Evolutionary conservation across 2,888 invertebrate species (phyloP).

Genomic region (Volucella inanis): DNA sequence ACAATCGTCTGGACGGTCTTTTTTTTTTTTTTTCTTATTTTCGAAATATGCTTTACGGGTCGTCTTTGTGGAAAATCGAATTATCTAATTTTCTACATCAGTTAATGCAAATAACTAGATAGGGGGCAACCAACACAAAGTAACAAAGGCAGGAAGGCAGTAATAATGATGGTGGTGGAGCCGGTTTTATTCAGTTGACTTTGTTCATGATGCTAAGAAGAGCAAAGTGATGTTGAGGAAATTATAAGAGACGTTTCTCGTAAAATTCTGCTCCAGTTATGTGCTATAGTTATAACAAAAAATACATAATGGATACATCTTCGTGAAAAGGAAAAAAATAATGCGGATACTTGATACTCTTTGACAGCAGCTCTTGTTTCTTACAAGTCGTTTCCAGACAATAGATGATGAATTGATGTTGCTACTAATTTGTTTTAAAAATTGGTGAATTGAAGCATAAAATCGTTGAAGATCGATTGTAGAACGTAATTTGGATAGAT

Average conservation of each 20-base stretch:
- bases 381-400: no score
- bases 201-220: conserved; percentile 40
- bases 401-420: no score
- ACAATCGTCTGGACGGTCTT: conserved; percentile 16
- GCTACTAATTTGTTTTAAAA: no score
- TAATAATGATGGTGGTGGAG: background rate
- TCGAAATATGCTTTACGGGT: background rate
- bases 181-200: conserved; percentile 43
- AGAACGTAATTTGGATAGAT: no score
- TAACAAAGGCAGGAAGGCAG: no score
- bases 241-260: conserved; percentile 13
- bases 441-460: no score
- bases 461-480: no score
- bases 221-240: conserved; percentile 21
- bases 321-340: no score
- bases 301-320: no score
- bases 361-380: no score
- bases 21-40: conserved; percentile 8
- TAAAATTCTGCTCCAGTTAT: background rate
- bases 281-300: no score
- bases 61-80: conserved; percentile 61
- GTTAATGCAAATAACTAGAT: conserved; percentile 36
- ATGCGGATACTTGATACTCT: no score
- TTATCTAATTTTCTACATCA: conserved; percentile 66
- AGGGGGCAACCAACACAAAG: background rate